Base-by-base conservation (phyloP, 1,140 invertebrate species). In the Holcopasites calliopsidis region DNA sequence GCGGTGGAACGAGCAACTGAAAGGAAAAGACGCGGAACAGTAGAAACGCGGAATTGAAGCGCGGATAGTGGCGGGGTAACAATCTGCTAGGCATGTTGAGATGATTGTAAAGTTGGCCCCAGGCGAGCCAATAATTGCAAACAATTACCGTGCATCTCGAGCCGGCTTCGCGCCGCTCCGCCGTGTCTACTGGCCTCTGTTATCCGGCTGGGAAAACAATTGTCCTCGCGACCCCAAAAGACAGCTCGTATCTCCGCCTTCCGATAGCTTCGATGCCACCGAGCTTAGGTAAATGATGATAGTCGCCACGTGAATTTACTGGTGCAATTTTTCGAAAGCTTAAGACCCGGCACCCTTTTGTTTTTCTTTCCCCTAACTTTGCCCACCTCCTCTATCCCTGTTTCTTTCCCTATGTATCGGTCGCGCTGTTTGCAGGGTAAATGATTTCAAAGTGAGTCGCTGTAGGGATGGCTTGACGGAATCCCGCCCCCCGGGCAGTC, bases 211-310 rank as follows among this genome's bases (percentile, higher is more conserved):
- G 80, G 71, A 76, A 88, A 86, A 88, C 84, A 87, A 87, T 87
- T 86, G 85, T 84, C 77, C 52, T 64, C 58, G 77, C 77, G 82
- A 86, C 84, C 69, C 77, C 55, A 52, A 47, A 72, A 83, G 83
- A 80, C 75, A 73, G 82, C 77, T 75, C 82, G 76, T 64, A 76
- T 61, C 79, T 74, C 79, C 77, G 82, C 58, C 11, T 71, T 44
- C 74, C 76, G 72, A 80, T 80, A 76, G 73, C 72, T 76, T 62
- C 40, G 44, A 74, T 73, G 64, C 80, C 77, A 58, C 54, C 79
- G 85, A 83, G 87, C 88, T 89, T 88, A 89, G 81, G 86, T 89
- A 89, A 90, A 88, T 88, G 88, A 88, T 90, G 84, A 84, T 85
- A 82, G 82, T 87, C 89, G 87, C 88, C 85, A 86, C 72, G 80